Conservation (phyloP, 2,797 vertebrate species). For the Sebastes oblongus region DNA sequence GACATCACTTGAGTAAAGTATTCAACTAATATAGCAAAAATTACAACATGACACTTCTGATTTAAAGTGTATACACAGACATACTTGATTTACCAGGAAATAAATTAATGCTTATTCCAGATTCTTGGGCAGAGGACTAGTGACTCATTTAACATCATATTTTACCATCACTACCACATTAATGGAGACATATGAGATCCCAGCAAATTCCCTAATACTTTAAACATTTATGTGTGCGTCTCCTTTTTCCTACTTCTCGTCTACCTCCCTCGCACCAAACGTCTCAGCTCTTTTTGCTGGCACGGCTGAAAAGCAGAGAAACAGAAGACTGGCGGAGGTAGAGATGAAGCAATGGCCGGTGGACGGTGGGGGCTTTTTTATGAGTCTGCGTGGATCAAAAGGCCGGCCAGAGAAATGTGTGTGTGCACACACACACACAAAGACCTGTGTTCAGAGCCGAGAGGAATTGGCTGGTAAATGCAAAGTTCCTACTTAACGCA, state of each 20-base stretch:
- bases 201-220: not conserved
- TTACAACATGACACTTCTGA: not conserved
- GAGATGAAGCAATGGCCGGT: slow-evolving; percentile 47
- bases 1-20: not conserved
- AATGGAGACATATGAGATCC: not conserved
- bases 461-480: slow-evolving; percentile 62
- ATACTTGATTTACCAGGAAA: not conserved
- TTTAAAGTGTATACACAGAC: not conserved
- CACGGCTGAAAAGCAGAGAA: slow-evolving; percentile 36
- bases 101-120: not conserved
- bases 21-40: not conserved
- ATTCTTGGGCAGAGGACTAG: not conserved
- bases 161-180: not conserved
- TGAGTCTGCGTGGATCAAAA: slow-evolving; percentile 70
- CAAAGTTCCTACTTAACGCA: slow-evolving; percentile 61
- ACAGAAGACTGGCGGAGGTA: slow-evolving; percentile 43
- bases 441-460: slow-evolving; percentile 49
- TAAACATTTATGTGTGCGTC: not conserved
- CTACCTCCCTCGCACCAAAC: slow-evolving; percentile 17
- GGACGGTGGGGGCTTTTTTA: slow-evolving; percentile 54
- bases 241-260: not conserved
- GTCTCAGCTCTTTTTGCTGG: slow-evolving; percentile 59
- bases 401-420: slow-evolving; percentile 24
- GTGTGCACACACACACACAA: slow-evolving; percentile 23
- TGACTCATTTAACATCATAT: not conserved